A percentile compares a stretch with the other conserved stretches of the same genome.
Conservation (phyloP, 2,797 vertebrate species). For the Crenichthys baileyi region DNA sequence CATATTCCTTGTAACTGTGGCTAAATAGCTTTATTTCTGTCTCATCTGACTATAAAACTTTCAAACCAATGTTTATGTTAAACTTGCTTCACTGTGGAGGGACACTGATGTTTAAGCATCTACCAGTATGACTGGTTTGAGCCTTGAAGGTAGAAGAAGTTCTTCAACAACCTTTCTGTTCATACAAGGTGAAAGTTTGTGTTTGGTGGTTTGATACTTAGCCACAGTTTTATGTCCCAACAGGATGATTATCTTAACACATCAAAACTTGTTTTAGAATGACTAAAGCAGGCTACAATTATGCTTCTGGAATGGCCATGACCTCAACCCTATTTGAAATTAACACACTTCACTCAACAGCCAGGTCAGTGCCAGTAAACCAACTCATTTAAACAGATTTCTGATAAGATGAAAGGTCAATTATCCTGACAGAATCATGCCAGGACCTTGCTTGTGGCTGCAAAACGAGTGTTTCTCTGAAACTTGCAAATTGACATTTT, state of each 20-base stretch:
- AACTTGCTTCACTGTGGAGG: not conserved
- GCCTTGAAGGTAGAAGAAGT: too few species aligned
- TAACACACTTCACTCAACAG: not conserved
- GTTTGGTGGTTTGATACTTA: not conserved
- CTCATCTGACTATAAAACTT: not conserved
- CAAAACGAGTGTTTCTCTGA: not conserved
- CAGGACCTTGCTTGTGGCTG: not conserved
- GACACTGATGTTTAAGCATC: too few species aligned
- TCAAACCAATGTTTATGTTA: not conserved
- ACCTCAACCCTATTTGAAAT: not conserved
- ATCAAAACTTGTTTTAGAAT: not conserved
- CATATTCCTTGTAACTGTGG: not conserved
- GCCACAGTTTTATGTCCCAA: not conserved
- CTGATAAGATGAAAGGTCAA: not conserved
- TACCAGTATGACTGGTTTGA: too few species aligned
- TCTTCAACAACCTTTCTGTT: not conserved
- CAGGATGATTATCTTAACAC: not conserved
- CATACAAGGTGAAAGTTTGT: not conserved
- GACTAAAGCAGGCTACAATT: not conserved
- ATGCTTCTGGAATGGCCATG: not conserved
- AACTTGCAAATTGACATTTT: not conserved
- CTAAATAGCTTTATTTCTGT: not conserved
- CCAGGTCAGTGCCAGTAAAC: constrained; percentile 1
- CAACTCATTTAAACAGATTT: not conserved
- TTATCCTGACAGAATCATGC: not conserved